Base-by-base conservation (phyloP, 2,797 vertebrate species). In the Phyllotis vaccarum region DNA sequence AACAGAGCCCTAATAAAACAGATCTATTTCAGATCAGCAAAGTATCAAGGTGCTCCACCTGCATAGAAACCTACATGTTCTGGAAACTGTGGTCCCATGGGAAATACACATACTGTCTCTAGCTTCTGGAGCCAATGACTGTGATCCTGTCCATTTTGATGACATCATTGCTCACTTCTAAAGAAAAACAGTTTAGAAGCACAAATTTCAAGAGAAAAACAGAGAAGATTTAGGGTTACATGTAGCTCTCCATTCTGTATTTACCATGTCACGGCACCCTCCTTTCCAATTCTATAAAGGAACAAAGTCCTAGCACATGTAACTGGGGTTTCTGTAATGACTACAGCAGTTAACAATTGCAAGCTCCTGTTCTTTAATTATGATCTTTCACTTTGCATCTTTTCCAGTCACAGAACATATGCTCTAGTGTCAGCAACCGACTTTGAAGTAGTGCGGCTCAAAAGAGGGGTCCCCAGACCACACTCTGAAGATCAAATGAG, bases 331-430 rank as follows among this genome's bases (percentile, higher is more conserved):
- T 81, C 93, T 56, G 6, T 85, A 81, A 60, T 74, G 58, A 49
- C 12, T 74, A 74, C 80, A 76, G 66, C 27, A 62, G 52, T 34
- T 86, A 62, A 86, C 34, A 76, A 13, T 37, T 37, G 85, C 37
- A 92, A 58, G 43, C 62, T 82, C 0, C 4, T 82, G 49, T 64
- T 89, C 54, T 58, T 27, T 94, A 78, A 87, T 87, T 64, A 76
- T 40, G 78, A 9, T n/a, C 34, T 92, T 83, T 89, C 70, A 66
- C 17, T 87, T 66, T 21, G n/a, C 79, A 78, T 94, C 54, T 90
- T 89, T 89, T 19, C 89, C n/a, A 29, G 56, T 60, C 46, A 66
- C n/a, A 52, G 22, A n/a, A 79, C 62, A 22, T 49, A 49, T 22
- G 7, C 54, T 76, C 3, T 46, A 54, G 27, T 68, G 31, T 86